Evolutionary conservation across 1,140 invertebrate species (phyloP).

Genomic region (Zophobas morio): DNA sequence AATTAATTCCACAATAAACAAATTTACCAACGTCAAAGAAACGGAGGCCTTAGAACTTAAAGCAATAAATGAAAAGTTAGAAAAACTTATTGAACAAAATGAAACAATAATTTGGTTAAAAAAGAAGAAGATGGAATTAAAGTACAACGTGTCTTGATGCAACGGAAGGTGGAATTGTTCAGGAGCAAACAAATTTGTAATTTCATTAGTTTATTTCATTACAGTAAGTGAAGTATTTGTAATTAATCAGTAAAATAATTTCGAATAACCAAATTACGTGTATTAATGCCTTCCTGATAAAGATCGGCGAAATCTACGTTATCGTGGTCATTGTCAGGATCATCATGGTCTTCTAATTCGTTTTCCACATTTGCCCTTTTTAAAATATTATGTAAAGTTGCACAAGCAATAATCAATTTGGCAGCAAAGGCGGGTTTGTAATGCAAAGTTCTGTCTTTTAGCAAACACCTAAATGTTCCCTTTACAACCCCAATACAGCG

Average conservation of each 20-base stretch:
- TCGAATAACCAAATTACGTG: background rate
- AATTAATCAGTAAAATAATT: background rate
- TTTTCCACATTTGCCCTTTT: background rate
- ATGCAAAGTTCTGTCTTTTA: constrained; percentile 46
- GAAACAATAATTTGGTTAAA: background rate
- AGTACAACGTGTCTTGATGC: background rate
- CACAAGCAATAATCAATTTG: constrained; percentile 52
- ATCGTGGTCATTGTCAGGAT: background rate
- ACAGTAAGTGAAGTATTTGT: too few species aligned
- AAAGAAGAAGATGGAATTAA: background rate
- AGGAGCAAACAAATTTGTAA: background rate
- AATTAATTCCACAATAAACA: too few species aligned
- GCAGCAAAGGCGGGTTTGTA: constrained; percentile 49
- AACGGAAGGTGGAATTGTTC: too few species aligned
- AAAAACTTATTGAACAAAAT: background rate
- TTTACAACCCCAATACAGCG: constrained; percentile 50
- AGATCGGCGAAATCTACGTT: background rate
- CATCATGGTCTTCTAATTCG: background rate
- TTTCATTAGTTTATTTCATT: background rate
- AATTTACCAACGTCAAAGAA: too few species aligned
- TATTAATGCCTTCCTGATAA: background rate
- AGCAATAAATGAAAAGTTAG: background rate
- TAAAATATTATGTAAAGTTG: constrained; percentile 52
- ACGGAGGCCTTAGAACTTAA: too few species aligned
- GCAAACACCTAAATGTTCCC: constrained; percentile 52